Evolutionary conservation across 2,888 invertebrate species (phyloP), one percentile per base, ranked within the genome.

Genomic region (Micoletzkya japonica): DNA sequence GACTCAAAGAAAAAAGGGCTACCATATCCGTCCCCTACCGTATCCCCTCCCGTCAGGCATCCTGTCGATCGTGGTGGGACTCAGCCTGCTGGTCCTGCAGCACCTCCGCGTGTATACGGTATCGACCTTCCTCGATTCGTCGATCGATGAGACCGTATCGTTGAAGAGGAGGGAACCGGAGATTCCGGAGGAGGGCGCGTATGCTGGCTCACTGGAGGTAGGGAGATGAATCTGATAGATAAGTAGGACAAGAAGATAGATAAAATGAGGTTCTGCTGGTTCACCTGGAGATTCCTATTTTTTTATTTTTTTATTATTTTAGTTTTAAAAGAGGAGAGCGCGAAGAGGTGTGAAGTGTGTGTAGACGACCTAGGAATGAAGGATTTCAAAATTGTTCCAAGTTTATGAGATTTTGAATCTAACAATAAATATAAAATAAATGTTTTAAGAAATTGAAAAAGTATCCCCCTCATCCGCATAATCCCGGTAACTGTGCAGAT

Each of bases 61-160:
- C 17, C 58, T 84, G 0, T 77, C 82, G n/a, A 73, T 82, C 37
- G 60, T 76, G 14, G 77, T 72, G 39, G 79, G 81, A 32, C 58
- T 76, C 7, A 70, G 71, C 0, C 74, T 84, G 7, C 73, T 76
- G 39, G 26, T 81, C 28, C 76, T 83, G n/a, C 82, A 84, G 69
- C 77, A 78, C 57, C 74, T 81, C 73, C 74, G 77, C 6, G 63
- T 81, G 50, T 84, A 84, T 73, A 77, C 77, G 2, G 72, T 84
- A 44, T 81, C 82, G 30, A 84, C 84, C 1, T 81, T 81, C 71
- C 68, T 84, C 44, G 81, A 81, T 61, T 77, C 82, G 4, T 66
- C 64, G 58, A 67, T 84, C 14, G 84, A 84, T 70, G 82, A 81
- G 36, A 76, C 76, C 39, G 79, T 84, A 3, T 79, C 80, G 10